These are phyloP conservation scores for Raja brachyura DNA, from an alignment of 2,113 vertebrate species.

Conservation along the genomic window DNA sequence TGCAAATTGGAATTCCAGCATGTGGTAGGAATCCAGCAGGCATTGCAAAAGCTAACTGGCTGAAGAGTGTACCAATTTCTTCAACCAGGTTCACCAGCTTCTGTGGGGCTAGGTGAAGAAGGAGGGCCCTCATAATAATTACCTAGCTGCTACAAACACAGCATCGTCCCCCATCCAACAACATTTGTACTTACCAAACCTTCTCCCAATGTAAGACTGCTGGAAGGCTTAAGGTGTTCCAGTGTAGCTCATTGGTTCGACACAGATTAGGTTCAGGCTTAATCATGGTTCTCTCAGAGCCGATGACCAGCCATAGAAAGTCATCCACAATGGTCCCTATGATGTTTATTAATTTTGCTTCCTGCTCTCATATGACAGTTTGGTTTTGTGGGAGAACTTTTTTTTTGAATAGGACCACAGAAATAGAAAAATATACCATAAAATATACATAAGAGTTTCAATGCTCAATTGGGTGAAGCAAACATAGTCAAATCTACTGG, in stretches of 20 bases:
- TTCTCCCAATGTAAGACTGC: neutral
- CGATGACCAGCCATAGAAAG: neutral
- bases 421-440: neutral
- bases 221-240: neutral
- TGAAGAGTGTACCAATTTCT: neutral
- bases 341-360: neutral
- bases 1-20: neutral
- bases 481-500: neutral
- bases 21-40: neutral
- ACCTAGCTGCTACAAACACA: neutral
- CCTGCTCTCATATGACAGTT: neutral
- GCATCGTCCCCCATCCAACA: too few species aligned
- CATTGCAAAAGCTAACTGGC: neutral
- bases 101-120: neutral
- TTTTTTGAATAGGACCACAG: neutral
- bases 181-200: neutral
- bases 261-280: neutral
- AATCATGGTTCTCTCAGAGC: neutral
- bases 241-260: neutral
- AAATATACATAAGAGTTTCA: neutral
- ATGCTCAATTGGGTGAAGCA: neutral
- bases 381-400: neutral
- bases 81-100: neutral
- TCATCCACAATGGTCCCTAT: neutral
- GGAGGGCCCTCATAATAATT: neutral